Evolutionary conservation across 2,113 vertebrate species (phyloP), one percentile per base, ranked within the genome.

Genomic region (Todiramphus chloris): DNA sequence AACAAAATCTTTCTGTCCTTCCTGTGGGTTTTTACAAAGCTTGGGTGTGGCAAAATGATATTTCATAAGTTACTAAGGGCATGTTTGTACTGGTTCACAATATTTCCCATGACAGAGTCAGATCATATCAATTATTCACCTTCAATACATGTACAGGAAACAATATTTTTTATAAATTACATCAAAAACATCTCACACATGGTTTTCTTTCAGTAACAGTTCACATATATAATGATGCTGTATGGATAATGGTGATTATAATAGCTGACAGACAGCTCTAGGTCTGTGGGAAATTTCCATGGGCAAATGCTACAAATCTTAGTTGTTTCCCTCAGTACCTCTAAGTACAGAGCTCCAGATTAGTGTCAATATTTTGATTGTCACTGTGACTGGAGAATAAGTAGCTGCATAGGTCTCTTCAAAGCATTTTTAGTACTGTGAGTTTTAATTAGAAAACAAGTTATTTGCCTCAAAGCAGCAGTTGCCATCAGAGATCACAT

Each of bases 381-480:
- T n/a, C 43, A 58, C 20, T 80, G 27, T 2, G 5, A 17, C 56
- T 82, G 48, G 44, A 93, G 76, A 88, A 74, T 69, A 63, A 67
- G 51, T 16, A 31, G 6, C 21, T 78, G 43, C 28, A 24, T 2
- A 73, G 16, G 59, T 39, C 39, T 85, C 75, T 92, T 89, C 56
- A 90, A 96, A 95, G 44, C 35, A 27, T 74, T 95, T 90, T 75
- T 41, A 63, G 8, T 93, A 25, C n/a, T 64, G 16, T 43, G 25
- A 12, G 4, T 72, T 96, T 97, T 81, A 95, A 94, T 96, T 87
- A 92, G 77, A 87, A 97, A 95, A 96, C 83, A 94, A 90, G 43
- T 69, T 69, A 85, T 79, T 75, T 90, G 75, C 92, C 72, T 83
- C 35, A 79, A 91, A 80, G 84, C 58, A 68, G 28, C 63, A 90